These are phyloP conservation scores for Phylloscopus trochilus DNA, from an alignment of 2,113 vertebrate genomes.

Conservation along the genomic window DNA sequence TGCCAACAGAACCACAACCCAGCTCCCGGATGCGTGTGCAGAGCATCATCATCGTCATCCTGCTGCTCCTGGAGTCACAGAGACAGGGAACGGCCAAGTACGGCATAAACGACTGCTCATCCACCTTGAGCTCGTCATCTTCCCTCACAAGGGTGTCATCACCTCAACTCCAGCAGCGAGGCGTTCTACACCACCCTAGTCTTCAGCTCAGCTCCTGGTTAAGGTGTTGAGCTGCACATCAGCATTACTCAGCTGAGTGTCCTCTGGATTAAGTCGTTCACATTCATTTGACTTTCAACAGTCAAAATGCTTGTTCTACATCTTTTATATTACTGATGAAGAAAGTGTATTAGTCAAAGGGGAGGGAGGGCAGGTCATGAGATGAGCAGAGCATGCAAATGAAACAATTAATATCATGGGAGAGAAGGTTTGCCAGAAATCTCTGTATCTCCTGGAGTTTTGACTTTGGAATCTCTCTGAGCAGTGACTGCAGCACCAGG, in stretches of 20 bases:
- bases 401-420: slow-evolving; percentile 18
- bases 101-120: not conserved
- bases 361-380: slow-evolving; percentile 43
- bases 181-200: not conserved
- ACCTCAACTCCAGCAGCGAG: not conserved
- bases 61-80: not conserved
- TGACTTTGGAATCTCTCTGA: not conserved
- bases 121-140: not conserved
- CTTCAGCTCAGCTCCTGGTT: not conserved
- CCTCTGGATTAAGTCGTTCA: slow-evolving; percentile 11
- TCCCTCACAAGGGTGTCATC: not conserved
- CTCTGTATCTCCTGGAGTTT: not conserved
- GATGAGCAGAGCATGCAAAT: slow-evolving; percentile 40
- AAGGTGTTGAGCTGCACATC: not conserved
- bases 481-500: not conserved
- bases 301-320: slow-evolving; percentile 60
- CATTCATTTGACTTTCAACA: slow-evolving; percentile 59
- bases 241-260: not conserved
- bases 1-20: not conserved
- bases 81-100: not conserved
- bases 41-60: fast-evolving
- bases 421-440: slow-evolving; percentile 4
- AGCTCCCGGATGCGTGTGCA: fast-evolving
- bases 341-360: slow-evolving; percentile 37
- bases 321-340: slow-evolving; percentile 14